A percentile compares a stretch with the other conserved stretches of the same genome.
phyloP scores from a whole-genome alignment of 1,140 invertebrate species.

The Heliconius eleuchia region DNA sequence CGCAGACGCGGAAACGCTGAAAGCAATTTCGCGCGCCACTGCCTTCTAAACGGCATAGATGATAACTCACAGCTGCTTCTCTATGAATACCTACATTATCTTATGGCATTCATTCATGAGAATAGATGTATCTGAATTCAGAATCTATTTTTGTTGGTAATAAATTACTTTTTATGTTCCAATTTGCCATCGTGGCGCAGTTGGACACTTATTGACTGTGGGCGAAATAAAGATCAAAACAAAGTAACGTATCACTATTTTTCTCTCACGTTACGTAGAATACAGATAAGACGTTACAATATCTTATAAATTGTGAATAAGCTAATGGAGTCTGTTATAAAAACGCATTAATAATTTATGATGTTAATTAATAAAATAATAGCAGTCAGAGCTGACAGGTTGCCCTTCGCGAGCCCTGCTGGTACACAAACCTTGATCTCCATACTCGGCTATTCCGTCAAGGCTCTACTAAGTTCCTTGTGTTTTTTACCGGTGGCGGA shows the following conservation, averaged over 20 bases:
- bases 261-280: not conserved
- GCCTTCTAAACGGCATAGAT: conserved; percentile 18
- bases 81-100: not conserved
- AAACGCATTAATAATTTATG: not conserved
- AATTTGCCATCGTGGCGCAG: not conserved
- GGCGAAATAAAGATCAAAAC: conserved; percentile 6
- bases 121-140: not conserved
- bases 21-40: conserved; percentile 36
- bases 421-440: conserved; percentile 16
- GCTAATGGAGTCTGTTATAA: not conserved
- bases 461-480: conserved; percentile 20
- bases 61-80: not conserved
- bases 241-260: not conserved
- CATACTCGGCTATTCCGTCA: conserved; percentile 15
- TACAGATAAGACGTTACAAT: not conserved
- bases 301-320: not conserved
- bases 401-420: conserved; percentile 12
- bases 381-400: not conserved
- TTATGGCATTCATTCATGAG: not conserved
- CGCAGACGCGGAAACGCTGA: conserved; percentile 35
- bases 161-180: not conserved
- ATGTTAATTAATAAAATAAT: not conserved
- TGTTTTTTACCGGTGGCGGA: conserved; percentile 28
- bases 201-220: not conserved
- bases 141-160: not conserved